Conservation (phyloP, 2,888 invertebrate genomes). For the Sinohyriopsis cumingii region DNA sequence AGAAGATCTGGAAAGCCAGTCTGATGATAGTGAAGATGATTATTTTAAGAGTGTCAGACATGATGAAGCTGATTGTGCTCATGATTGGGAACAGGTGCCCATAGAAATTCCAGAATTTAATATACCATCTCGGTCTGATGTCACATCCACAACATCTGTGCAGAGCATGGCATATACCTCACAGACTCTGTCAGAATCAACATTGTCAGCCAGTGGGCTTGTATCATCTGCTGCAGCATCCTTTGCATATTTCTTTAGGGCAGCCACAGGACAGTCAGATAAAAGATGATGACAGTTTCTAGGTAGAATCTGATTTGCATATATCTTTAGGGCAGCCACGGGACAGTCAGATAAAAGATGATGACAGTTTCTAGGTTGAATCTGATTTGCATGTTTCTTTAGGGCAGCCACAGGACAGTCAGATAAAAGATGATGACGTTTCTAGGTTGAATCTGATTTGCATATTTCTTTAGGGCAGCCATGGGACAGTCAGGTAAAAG, state of each 20-base stretch:
- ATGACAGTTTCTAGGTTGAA: not conserved
- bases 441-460: slow-evolving; percentile 73
- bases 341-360: slow-evolving; percentile 29
- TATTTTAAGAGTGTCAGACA: slow-evolving; percentile 75
- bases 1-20: slow-evolving; percentile 74
- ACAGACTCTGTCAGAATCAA: slow-evolving; percentile 32
- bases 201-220: slow-evolving; percentile 80
- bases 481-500: slow-evolving; percentile 27
- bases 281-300: slow-evolving; percentile 21
- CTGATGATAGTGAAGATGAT: slow-evolving; percentile 75
- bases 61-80: slow-evolving; percentile 77
- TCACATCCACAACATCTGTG: slow-evolving; percentile 14
- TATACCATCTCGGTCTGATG: slow-evolving; percentile 13
- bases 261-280: slow-evolving; percentile 19
- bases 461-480: slow-evolving; percentile 80
- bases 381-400: slow-evolving; percentile 83
- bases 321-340: slow-evolving; percentile 78
- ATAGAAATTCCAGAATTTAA: slow-evolving; percentile 51
- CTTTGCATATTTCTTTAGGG: slow-evolving; percentile 84
- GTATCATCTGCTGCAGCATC: slow-evolving; percentile 88
- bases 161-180: slow-evolving; percentile 30
- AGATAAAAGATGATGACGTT: slow-evolving; percentile 27
- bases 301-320: slow-evolving; percentile 73
- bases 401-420: slow-evolving; percentile 50
- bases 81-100: slow-evolving; percentile 86